A percentile compares a stretch with the other conserved stretches of the same genome.
phyloP scores from a whole-genome alignment of 1,140 invertebrate species.

The Papilio polyxenes region DNA sequence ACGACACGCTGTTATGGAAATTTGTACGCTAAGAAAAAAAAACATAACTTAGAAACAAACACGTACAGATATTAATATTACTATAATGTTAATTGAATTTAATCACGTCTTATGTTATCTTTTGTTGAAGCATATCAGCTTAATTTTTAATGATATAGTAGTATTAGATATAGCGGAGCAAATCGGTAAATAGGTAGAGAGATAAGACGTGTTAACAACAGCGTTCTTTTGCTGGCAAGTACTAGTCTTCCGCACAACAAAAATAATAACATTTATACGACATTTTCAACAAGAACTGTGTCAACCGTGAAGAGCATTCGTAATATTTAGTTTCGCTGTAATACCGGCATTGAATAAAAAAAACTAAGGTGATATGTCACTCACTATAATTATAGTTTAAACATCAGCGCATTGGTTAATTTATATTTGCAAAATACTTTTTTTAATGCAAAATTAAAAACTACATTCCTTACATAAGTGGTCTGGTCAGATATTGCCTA shows the following conservation, averaged over 20 bases:
- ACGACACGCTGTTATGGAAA: neutral
- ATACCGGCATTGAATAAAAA: neutral
- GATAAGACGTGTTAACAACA: neutral
- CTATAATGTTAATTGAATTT: neutral
- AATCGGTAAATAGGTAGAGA: neutral
- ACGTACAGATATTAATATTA: neutral
- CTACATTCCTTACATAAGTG: neutral
- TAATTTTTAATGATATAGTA: neutral
- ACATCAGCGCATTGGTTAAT: neutral
- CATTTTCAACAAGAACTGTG: neutral
- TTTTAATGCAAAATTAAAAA: neutral
- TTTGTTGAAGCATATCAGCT: neutral
- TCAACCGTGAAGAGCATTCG: neutral
- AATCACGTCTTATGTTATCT: conserved; percentile 1
- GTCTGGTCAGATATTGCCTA: neutral
- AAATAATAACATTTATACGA: neutral
- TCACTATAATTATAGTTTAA: neutral
- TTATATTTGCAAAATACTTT: neutral
- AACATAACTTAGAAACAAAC: neutral
- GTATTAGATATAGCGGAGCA: too few species aligned
- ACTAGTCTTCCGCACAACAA: too few species aligned
- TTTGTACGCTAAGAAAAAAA: too few species aligned
- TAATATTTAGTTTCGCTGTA: neutral
- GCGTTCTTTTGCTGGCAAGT: too few species aligned
- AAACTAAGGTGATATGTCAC: neutral